Evolutionary conservation across 2,888 invertebrate species (phyloP).

Genomic region (Drosophila birchii): DNA sequence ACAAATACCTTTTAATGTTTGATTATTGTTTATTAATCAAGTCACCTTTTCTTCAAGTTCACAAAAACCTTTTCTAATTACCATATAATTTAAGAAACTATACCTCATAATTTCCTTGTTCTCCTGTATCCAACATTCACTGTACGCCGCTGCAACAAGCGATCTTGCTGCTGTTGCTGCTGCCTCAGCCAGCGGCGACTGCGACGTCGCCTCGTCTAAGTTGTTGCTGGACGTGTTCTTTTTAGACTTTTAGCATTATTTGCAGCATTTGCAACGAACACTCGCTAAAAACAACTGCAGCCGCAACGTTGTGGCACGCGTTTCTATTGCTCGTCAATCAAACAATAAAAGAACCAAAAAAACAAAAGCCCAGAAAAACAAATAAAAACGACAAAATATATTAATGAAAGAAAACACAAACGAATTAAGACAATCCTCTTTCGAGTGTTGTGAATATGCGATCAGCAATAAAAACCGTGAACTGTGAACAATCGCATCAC

Average conservation of each 20-base stretch:
- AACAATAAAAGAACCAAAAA: conserved; percentile 38
- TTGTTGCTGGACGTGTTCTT: conserved; percentile 77
- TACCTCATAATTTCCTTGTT: neutral
- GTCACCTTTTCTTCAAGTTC: neutral
- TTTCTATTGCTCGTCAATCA: conserved; percentile 73
- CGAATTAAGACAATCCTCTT: conserved; percentile 26
- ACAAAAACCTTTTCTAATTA: neutral
- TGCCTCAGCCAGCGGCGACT: conserved; percentile 59
- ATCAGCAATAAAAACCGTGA: conserved; percentile 42
- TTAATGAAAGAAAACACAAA: conserved; percentile 12
- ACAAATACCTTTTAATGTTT: neutral
- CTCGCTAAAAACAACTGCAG: conserved; percentile 84
- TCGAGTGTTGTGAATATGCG: conserved; percentile 45
- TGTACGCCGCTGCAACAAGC: conserved; percentile 52
- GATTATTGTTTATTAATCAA: neutral
- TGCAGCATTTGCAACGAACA: conserved; percentile 84
- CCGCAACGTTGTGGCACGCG: conserved; percentile 84
- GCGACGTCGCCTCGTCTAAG: conserved; percentile 57
- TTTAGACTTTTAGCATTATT: conserved; percentile 84
- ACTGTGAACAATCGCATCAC: conserved; percentile 44
- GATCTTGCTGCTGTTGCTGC: conserved; percentile 36
- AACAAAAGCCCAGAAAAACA: conserved; percentile 20
- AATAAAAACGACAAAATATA: conserved; percentile 11
- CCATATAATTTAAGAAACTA: neutral
- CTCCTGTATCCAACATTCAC: neutral